Base-by-base conservation (phyloP, 37 sponge, comb jelly and placozoan species). In the Crambe crambe region DNA sequence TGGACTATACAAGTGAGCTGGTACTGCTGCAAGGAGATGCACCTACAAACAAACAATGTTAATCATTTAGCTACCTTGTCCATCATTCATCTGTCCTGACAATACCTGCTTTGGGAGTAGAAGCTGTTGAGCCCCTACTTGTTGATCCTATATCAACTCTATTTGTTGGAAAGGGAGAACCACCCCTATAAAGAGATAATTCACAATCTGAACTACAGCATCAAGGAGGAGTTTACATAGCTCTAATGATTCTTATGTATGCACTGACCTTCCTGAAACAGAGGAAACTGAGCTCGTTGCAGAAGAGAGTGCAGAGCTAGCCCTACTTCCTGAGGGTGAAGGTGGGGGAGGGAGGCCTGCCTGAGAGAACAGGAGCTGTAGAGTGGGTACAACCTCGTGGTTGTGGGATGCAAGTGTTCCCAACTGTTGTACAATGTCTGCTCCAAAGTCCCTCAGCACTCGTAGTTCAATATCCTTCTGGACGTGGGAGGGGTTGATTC, bases 381-480 rank as follows among this genome's bases (percentile, higher is more conserved):
- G 31, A 30, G 91, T 75, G 22, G 80, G 59, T 3, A 71, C 59
- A 0, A 88, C 63, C 42, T 88, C 82, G 1, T 85, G 73, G 36
- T 88, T 66, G 23, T 85, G 44, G 37, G 82, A 9, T 4, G 83
- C 83, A 37, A 88, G 64, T 0, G 83, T 74, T 29, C 90, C 88
- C n/a, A 96, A 60, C 68, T 89, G 86, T 31, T 91, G 85, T 12
- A 91, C 69, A 0, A 91, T 51, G 12, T 37, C 65, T 9, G 38
- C n/a, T 60, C 80, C 85, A 29, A 91, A 88, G 21, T 91, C 97
- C 4, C 81, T 58, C 75, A 92, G 61, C 67, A 89, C 88, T 35
- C 97, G 41, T 56, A 91, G 32, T 23, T 76, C 83, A 42, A 97
- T 86, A 70, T 97, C 97, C 21, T 58, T 34, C 95, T 80, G 87